Base-by-base conservation (phyloP, 2,888 invertebrate genomes). In the Adelphocoris suturalis region DNA sequence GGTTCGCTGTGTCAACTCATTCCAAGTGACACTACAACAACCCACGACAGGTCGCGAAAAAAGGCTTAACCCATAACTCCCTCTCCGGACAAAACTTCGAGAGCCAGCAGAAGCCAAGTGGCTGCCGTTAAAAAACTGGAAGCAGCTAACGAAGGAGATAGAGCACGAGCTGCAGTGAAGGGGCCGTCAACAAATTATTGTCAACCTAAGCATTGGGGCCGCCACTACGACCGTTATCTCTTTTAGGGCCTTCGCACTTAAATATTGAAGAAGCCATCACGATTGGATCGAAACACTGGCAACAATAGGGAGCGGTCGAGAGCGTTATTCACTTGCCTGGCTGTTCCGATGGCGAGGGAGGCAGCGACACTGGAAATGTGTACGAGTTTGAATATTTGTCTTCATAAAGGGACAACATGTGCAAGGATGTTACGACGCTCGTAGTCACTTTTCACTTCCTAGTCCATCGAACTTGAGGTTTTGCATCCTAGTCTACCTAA, bases 111-210 rank as follows among this genome's bases (percentile, higher is more conserved):
- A 68, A 68, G 23, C 82, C 47, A 46, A 82, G 82, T 52, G 82
- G n/a, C 27, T 13, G 47, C 27, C 19, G 27, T 27, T 27, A 82
- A 48, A 52, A 52, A 27, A 48, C 27, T 27, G 27, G 19, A 47
- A 14, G 47, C 19, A 82, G 48, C 82, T 82, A 82, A 82, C 82
- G 82, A 82, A 19, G 46, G 47, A 82, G 82, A 82, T 82, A 82
- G 23, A 48, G 47, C 82, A 82, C 82, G 82, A 82, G 13, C 82
- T 27, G 82, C 7, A 19, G 46, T 78, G 78, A 78, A 47, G 47
- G 55, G 47, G 47, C 23, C 82, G 82, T 82, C 82, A 82, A 82
- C 82, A 82, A 82, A 82, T 82, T 82, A 82, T 82, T 82, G 82
- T 82, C 82, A 82, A 82, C 82, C 52, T 82, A 82, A 82, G 82